Evolutionary conservation across 2,888 invertebrate genomes (phyloP).

Genomic region (Cephus runcator): DNA sequence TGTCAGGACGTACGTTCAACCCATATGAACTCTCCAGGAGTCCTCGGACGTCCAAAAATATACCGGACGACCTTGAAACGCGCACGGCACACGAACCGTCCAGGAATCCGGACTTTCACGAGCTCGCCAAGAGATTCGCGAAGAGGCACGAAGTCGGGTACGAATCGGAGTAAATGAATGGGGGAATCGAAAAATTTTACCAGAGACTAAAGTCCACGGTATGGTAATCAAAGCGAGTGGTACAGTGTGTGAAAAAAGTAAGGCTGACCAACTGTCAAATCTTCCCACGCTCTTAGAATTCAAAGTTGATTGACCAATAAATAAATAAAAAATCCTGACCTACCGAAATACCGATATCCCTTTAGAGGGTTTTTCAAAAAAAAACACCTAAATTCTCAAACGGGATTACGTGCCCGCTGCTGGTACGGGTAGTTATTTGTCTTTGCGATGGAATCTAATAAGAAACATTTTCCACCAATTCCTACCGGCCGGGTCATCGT

Average conservation of each 20-base stretch:
- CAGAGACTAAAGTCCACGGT: neutral
- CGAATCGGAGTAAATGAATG: neutral
- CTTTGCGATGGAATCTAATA: neutral
- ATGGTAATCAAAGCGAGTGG: neutral
- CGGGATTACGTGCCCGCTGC: neutral
- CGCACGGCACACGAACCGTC: neutral
- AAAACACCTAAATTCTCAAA: neutral
- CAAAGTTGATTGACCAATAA: neutral
- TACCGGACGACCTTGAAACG: conserved; percentile 26
- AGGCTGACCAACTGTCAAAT: neutral
- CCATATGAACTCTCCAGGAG: neutral
- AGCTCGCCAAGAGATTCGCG: neutral
- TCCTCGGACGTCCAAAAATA: neutral
- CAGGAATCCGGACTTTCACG: conserved; percentile 32
- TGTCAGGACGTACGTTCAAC: neutral
- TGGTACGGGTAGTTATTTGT: neutral
- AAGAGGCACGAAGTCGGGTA: neutral
- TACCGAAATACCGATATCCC: neutral
- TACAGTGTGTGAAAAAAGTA: neutral
- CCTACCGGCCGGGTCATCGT: conserved; percentile 20
- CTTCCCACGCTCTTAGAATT: neutral
- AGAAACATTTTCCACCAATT: neutral
- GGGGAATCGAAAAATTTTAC: neutral
- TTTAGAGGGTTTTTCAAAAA: neutral
- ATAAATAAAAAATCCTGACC: neutral